Percentiles rank a stretch among this genome's conserved stretches.
Conservation (phyloP, 2,888 invertebrate genomes). For the Argyra leucocephala region DNA sequence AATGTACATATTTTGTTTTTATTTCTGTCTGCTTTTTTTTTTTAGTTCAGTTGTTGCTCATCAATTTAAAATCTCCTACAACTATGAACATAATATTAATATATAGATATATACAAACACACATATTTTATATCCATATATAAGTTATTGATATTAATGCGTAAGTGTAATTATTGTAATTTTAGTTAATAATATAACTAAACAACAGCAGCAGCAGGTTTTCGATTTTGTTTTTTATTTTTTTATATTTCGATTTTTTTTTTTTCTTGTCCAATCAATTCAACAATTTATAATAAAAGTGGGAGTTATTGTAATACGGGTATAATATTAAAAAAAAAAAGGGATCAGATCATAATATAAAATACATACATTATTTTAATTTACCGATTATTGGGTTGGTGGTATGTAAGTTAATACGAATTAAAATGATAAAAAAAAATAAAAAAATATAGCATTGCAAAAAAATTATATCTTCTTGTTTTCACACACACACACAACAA, state of each 20-base stretch:
- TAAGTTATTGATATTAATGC: neutral
- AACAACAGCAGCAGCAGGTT: neutral
- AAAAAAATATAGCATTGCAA: neutral
- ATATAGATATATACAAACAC: too few species aligned
- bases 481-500: too few species aligned
- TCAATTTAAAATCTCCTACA: neutral
- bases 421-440: neutral
- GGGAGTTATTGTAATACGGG: neutral
- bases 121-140: too few species aligned
- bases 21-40: too few species aligned
- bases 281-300: neutral
- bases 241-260: neutral
- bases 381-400: neutral
- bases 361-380: neutral
- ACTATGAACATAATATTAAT: too few species aligned
- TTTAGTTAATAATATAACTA: neutral
- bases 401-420: neutral
- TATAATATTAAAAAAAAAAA: neutral
- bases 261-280: neutral
- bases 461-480: neutral
- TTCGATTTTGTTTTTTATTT: neutral
- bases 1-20: too few species aligned
- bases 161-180: slow-evolving; percentile 6
- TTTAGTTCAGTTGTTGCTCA: neutral
- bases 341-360: neutral